These are phyloP conservation scores for Pseudotriccus pelzelni DNA, from an alignment of 2,797 vertebrate species.

Conservation along the genomic window DNA sequence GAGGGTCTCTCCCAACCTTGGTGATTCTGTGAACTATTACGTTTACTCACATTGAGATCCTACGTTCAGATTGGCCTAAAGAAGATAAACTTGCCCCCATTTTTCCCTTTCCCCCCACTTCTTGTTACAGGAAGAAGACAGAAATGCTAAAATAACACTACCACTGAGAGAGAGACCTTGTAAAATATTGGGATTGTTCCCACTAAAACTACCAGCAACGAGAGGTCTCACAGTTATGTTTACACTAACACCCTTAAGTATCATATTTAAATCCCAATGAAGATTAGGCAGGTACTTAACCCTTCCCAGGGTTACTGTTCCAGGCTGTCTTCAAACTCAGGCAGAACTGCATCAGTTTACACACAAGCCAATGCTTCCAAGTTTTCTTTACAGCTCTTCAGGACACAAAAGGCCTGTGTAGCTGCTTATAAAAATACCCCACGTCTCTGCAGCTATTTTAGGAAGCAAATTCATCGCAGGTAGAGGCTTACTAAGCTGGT, in stretches of 20 bases:
- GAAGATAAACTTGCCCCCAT: not conserved
- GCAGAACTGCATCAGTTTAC: not conserved
- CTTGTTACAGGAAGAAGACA: not conserved
- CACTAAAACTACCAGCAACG: not conserved
- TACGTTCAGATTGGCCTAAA: not conserved
- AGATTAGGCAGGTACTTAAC: not conserved
- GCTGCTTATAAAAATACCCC: constrained; percentile 7
- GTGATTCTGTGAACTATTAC: not conserved
- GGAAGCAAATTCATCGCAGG: constrained; percentile 34
- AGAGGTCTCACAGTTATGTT: not conserved
- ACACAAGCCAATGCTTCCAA: not conserved
- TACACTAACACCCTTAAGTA: not conserved
- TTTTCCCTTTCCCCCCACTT: not conserved
- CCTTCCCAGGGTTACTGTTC: not conserved
- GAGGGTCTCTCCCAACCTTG: not conserved
- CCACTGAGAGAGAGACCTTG: not conserved
- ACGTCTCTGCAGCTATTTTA: constrained; percentile 9
- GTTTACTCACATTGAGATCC: fast-evolving
- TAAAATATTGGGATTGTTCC: not conserved
- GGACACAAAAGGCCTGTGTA: not conserved
- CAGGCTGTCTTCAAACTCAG: not conserved
- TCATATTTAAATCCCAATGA: not conserved
- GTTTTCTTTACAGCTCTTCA: not conserved
- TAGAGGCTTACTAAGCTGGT: not conserved
- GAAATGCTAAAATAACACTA: not conserved